A percentile compares a stretch with the other conserved stretches of the same genome.
These are phyloP conservation scores for Cantharis rustica DNA, from an alignment of 2,888 invertebrate genomes.

Conservation along the genomic window DNA sequence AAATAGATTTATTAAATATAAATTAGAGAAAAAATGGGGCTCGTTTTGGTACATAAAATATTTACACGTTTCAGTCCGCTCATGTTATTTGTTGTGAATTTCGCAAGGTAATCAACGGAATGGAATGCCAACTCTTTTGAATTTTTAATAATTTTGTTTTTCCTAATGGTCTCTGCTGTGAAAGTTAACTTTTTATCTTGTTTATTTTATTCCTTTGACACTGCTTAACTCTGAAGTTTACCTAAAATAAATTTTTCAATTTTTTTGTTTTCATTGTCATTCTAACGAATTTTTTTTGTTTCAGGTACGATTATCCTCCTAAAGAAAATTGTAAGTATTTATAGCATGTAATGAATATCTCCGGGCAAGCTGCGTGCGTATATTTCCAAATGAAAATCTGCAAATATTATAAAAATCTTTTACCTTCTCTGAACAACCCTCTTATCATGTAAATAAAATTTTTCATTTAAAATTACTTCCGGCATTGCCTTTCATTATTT, in stretches of 20 bases:
- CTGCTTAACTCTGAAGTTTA: not conserved
- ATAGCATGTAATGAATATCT: not conserved
- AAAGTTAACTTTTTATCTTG: not conserved
- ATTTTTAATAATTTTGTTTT: conserved; percentile 5
- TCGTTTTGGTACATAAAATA: not conserved
- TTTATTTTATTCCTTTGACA: not conserved
- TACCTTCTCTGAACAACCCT: not conserved
- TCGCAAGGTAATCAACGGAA: conserved; percentile 1
- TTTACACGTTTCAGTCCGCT: not conserved
- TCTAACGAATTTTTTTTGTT: not conserved
- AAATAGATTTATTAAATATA: not conserved
- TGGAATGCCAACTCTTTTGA: conserved; percentile 1
- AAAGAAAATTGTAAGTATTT: not conserved
- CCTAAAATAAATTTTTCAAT: not conserved
- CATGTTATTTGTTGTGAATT: conserved; percentile 9
- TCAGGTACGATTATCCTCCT: not conserved
- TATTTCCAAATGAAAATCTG: not conserved
- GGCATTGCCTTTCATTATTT: not conserved
- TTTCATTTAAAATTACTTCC: not conserved
- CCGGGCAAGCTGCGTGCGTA: not conserved
- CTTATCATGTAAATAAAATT: not conserved
- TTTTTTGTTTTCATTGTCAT: not conserved
- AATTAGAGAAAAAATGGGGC: not conserved
- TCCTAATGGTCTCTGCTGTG: not conserved
- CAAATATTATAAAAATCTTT: not conserved